A percentile compares a stretch with the other conserved stretches of the same genome.
Evolutionary conservation across 2,113 vertebrate genomes (phyloP).

Genomic region (Centropristis striata): DNA sequence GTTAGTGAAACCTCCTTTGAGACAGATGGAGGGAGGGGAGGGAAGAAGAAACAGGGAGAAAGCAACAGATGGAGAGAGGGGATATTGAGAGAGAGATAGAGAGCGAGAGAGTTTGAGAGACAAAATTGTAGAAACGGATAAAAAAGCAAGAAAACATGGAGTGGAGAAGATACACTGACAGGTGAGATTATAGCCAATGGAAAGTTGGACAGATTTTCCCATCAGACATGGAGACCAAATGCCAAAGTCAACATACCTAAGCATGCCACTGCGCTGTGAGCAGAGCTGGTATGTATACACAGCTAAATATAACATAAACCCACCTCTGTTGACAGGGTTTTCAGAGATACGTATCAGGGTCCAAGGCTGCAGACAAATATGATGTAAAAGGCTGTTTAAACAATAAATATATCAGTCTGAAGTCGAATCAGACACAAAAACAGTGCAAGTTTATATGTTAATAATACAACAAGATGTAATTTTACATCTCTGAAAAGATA

Average conservation of each 20-base stretch:
- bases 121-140: slow-evolving; percentile 40
- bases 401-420: no score
- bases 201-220: neutral
- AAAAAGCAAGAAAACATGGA: slow-evolving; percentile 13
- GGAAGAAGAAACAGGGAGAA: slow-evolving; percentile 32
- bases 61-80: slow-evolving; percentile 65
- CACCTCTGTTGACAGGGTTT: no score
- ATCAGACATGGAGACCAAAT: neutral
- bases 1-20: slow-evolving; percentile 75
- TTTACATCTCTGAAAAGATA: neutral
- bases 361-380: neutral
- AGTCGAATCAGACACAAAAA: no score
- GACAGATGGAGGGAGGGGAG: slow-evolving; percentile 64
- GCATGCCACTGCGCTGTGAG: neutral
- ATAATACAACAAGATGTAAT: neutral
- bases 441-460: no score
- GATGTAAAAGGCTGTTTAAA: neutral
- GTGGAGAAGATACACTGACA: neutral
- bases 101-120: slow-evolving; percentile 13
- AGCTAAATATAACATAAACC: neutral
- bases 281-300: neutral
- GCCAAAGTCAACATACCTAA: neutral
- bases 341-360: no score
- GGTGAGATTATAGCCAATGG: neutral
- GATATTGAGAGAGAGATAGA: neutral